Conservation (phyloP, 37 sponge, comb jelly and placozoan species). For the Spongia lamella region DNA sequence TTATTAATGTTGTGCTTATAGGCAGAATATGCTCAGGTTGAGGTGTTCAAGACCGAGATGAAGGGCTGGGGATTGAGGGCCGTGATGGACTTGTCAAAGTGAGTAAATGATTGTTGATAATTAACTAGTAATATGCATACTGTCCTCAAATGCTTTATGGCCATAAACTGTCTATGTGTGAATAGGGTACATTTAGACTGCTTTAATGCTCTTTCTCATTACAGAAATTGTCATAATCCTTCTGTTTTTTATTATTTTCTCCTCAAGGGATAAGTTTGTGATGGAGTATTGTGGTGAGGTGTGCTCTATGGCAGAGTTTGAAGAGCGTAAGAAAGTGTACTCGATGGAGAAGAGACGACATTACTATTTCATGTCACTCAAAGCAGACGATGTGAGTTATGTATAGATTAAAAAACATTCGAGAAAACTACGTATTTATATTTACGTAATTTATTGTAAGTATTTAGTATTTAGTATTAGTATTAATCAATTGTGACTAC, state of each 20-base stretch:
- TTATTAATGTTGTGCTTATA: slow-evolving; percentile 5
- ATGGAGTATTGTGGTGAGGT: slow-evolving; percentile 99
- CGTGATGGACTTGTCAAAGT: slow-evolving; percentile 50
- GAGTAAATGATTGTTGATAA: slow-evolving; percentile 5
- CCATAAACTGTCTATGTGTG: too few species aligned
- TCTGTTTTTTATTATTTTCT: too few species aligned
- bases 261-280: slow-evolving; percentile 75
- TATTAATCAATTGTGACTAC: too few species aligned
- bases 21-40: slow-evolving; percentile 75
- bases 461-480: too few species aligned
- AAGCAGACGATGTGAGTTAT: slow-evolving; percentile 80
- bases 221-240: too few species aligned
- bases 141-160: too few species aligned
- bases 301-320: slow-evolving; percentile 80
- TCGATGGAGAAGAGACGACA: slow-evolving; percentile 75
- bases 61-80: slow-evolving; percentile 96
- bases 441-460: too few species aligned
- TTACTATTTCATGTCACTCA: slow-evolving; percentile 98
- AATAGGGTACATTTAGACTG: too few species aligned
- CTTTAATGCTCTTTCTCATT: too few species aligned
- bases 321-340: slow-evolving; percentile 76
- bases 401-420: too few species aligned
- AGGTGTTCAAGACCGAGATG: slow-evolving; percentile 87
- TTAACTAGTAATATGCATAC: too few species aligned
- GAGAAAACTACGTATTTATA: too few species aligned